Evolutionary conservation across 2,113 vertebrate species (phyloP).

Genomic region (Fulmarus glacialis): DNA sequence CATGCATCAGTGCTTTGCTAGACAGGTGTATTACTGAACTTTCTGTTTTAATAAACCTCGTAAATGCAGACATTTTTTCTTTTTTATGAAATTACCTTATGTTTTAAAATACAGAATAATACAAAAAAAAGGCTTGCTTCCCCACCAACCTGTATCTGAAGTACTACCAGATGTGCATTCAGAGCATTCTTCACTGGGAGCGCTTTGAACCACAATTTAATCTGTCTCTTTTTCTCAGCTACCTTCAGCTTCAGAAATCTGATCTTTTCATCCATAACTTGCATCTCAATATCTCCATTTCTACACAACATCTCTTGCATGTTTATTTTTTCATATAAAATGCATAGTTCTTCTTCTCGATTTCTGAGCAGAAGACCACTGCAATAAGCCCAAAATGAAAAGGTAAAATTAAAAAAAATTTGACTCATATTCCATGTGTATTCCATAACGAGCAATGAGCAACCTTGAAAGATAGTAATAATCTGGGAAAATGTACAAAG

Average conservation of each 20-base stretch:
- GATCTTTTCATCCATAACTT: constrained; percentile 84
- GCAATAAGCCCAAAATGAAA: not conserved
- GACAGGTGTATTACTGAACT: not conserved
- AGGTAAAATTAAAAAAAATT: not conserved
- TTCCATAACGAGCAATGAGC: not conserved
- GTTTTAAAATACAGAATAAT: not conserved
- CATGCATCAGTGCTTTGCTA: not conserved
- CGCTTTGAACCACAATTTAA: constrained; percentile 68
- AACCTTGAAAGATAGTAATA: not conserved
- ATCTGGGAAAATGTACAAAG: not conserved
- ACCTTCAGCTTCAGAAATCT: constrained; percentile 77
- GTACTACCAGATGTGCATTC: constrained; percentile 74
- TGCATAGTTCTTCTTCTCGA: constrained; percentile 86
- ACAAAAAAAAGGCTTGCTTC: not conserved
- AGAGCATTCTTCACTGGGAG: constrained; percentile 73
- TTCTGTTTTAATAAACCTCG: not conserved
- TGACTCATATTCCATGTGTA: not conserved
- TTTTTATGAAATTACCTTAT: not conserved
- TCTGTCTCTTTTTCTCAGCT: constrained; percentile 82
- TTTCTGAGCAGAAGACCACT: constrained; percentile 87
- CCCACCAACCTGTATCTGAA: constrained; percentile 85
- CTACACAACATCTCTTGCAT: constrained; percentile 79
- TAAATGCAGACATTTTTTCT: not conserved
- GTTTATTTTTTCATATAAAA: constrained; percentile 85
- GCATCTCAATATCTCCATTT: constrained; percentile 76